phyloP scores from a whole-genome alignment of 2,113 vertebrate species.

The Onychostoma macrolepis region DNA sequence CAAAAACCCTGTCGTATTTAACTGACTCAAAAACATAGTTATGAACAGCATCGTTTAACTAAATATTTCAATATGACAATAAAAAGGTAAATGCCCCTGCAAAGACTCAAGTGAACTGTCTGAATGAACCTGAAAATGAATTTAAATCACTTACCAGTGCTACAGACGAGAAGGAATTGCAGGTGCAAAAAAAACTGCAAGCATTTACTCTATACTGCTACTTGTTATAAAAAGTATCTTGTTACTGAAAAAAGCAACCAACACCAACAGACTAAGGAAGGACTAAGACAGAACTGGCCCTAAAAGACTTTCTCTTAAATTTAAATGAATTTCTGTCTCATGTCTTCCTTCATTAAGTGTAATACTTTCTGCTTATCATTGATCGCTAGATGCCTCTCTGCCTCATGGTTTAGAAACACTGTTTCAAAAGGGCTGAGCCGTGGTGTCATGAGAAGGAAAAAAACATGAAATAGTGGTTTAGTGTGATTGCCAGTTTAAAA shows the following conservation, averaged over 20 bases:
- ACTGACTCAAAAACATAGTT: background rate
- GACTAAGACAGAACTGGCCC: background rate
- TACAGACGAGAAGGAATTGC: background rate
- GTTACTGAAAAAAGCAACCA: background rate
- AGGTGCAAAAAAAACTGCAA: background rate
- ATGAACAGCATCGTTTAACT: background rate
- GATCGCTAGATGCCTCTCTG: background rate
- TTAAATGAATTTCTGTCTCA: background rate
- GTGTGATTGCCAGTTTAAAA: constrained; percentile 1
- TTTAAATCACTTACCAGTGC: background rate
- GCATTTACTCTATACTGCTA: background rate
- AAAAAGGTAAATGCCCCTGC: background rate
- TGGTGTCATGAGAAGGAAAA: background rate
- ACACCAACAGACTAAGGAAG: background rate
- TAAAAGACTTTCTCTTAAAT: background rate
- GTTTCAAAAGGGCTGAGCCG: background rate
- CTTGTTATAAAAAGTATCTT: background rate
- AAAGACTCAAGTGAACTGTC: background rate
- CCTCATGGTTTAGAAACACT: background rate
- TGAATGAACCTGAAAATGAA: background rate
- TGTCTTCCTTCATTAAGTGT: too few relatives aligned
- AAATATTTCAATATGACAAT: background rate
- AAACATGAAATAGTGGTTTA: background rate
- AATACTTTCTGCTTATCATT: background rate
- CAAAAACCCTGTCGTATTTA: background rate